These are phyloP conservation scores for Peromyscus eremicus DNA, from an alignment of 2,797 vertebrate genomes.

Conservation along the genomic window DNA sequence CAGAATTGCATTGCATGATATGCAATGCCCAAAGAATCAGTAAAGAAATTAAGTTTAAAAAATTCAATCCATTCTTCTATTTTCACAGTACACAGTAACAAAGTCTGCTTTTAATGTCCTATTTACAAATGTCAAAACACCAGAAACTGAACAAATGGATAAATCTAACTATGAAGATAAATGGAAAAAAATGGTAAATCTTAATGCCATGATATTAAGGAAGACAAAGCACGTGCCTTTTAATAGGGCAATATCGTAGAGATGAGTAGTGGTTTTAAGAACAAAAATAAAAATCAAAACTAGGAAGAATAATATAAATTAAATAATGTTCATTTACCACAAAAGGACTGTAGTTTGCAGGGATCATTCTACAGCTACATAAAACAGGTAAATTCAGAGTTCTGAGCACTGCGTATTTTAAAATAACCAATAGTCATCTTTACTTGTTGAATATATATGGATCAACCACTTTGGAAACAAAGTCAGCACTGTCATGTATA, in stretches of 20 bases:
- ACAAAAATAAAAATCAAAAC: not conserved
- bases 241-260: not conserved
- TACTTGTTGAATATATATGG: not conserved
- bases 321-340: not conserved
- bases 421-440: not conserved
- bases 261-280: not conserved
- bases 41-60: not conserved
- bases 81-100: not conserved
- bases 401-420: not conserved
- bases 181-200: not conserved
- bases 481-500: not conserved
- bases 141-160: not conserved
- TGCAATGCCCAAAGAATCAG: not conserved
- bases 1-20: not conserved
- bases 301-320: not conserved
- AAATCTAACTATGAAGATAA: not conserved
- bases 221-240: not conserved
- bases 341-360: not conserved
- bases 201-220: not conserved
- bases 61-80: not conserved
- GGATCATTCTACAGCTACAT: not conserved
- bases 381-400: not conserved
- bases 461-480: not conserved
- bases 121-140: not conserved
- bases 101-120: not conserved